These are phyloP conservation scores for Drosophila tani DNA, from an alignment of 1,140 invertebrate species.

Conservation along the genomic window DNA sequence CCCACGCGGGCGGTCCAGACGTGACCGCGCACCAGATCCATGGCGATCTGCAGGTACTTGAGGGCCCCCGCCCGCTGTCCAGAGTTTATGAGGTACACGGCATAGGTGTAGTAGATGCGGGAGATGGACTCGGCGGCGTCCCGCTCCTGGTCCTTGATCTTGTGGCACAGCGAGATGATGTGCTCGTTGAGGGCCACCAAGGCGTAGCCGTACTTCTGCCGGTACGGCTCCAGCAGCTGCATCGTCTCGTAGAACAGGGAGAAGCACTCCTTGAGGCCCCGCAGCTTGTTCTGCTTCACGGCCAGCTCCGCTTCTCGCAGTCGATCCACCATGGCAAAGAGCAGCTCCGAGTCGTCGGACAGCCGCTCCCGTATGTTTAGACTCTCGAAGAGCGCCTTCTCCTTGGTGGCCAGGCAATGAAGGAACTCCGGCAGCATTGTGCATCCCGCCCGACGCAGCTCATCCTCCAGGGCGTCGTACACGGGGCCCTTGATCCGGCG, in stretches of 20 bases:
- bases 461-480: slow-evolving; percentile 60
- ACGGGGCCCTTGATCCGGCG: slow-evolving; percentile 49
- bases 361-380: slow-evolving; percentile 61
- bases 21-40: slow-evolving; percentile 62
- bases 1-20: slow-evolving; percentile 57
- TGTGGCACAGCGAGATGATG: slow-evolving; percentile 63
- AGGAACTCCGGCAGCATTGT: slow-evolving; percentile 60
- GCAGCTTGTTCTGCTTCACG: slow-evolving; percentile 21
- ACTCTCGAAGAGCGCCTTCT: slow-evolving; percentile 55
- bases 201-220: slow-evolving; percentile 61
- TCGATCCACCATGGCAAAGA: slow-evolving; percentile 56
- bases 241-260: slow-evolving; percentile 58
- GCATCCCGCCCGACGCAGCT: slow-evolving; percentile 58
- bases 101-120: slow-evolving; percentile 69
- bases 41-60: slow-evolving; percentile 51
- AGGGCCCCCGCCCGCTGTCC: slow-evolving; percentile 45
- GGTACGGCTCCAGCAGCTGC: slow-evolving; percentile 57
- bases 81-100: slow-evolving; percentile 30
- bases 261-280: slow-evolving; percentile 55
- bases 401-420: slow-evolving; percentile 63
- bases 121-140: slow-evolving; percentile 66
- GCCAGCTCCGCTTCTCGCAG: slow-evolving; percentile 59
- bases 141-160: slow-evolving; percentile 48
- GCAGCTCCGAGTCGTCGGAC: slow-evolving; percentile 49
- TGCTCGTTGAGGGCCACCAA: slow-evolving; percentile 61